Evolutionary conservation across 92 coral and sea anemone species (phyloP), one percentile per base, ranked within the genome.

Genomic region (Virgularia gustaviana): DNA sequence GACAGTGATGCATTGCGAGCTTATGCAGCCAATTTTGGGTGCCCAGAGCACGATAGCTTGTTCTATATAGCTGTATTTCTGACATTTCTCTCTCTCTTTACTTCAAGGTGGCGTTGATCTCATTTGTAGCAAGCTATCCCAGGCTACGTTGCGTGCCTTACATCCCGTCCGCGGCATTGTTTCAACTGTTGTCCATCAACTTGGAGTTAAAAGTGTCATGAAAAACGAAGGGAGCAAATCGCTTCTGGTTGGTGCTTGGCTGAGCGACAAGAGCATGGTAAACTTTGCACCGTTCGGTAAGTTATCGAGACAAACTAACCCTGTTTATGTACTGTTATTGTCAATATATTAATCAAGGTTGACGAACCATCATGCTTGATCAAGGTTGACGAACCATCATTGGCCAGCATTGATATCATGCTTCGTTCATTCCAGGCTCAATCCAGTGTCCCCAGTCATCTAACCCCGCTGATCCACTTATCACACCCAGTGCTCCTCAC

Each of bases 251-350:
- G 80, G 90, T 2, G 71, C 75, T 20, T 79, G 84, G 87, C 90
- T 86, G 43, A 66, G 85, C n/a, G 83, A 76, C 52, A 86, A 84
- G 42, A 87, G 73, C 49, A 61, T 85, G 73, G 83, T 82, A 37
- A 92, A 92, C 88, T 92, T 86, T 78, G 98, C 98, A 5, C 98
- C 97, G 1, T 88, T 85, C 74, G 97, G 97, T 90, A 62, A 72
- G 89, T n/a, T n/a, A n/a, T n/a, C n/a, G n/a, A 18, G 16, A 9
- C n/a, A 43, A 43, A 43, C 13, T 4, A 22, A 16, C 20, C 20
- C 20, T 1, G 20, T 43, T 43, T 43, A 13, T 16, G 2, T 1
- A 16, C 20, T 22, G 13, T 43, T 43, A 16, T 43, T 13, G 51
- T 13, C 13, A 43, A 16, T 43, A 22, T 16, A 43, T 22, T 43